Evolutionary conservation across 2,797 vertebrate species (phyloP).

Genomic region (Furcifer pardalis): DNA sequence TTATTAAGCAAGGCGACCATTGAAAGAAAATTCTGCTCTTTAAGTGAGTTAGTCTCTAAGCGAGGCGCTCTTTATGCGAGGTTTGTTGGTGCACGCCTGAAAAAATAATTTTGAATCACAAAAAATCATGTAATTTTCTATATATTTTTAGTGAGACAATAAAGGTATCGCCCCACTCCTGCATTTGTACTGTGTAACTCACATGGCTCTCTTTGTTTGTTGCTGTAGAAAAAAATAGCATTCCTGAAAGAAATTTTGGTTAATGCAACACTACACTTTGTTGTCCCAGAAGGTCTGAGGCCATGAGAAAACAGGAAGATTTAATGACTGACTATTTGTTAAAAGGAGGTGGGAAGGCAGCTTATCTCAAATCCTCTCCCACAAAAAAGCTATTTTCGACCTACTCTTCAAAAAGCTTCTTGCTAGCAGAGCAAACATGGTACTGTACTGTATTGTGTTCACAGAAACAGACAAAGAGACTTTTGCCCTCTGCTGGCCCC

Average conservation of each 20-base stretch:
- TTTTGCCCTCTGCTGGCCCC: slow-evolving; percentile 69
- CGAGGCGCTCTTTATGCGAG: no score
- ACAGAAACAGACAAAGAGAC: slow-evolving; percentile 15
- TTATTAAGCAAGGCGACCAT: no score
- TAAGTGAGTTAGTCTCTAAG: no score
- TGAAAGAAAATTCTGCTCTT: no score
- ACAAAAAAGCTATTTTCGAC: not conserved
- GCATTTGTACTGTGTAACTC: no score
- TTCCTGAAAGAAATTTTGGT: not conserved
- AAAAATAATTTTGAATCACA: no score
- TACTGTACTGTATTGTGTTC: not conserved
- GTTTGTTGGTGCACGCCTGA: no score
- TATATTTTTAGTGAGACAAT: no score
- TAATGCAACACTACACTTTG: not conserved
- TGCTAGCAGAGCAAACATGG: not conserved
- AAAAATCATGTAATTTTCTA: no score
- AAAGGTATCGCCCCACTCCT: no score
- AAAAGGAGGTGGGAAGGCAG: not conserved
- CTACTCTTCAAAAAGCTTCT: not conserved
- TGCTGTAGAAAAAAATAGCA: no score
- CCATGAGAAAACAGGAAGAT: not conserved
- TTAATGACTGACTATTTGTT: slow-evolving; percentile 5
- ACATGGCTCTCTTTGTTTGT: no score
- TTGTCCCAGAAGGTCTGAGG: not conserved
- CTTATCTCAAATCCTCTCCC: not conserved